A percentile compares a stretch with the other conserved stretches of the same genome.
These are phyloP conservation scores for Potorous gilbertii DNA, from an alignment of 2,797 vertebrate species.

Conservation along the genomic window DNA sequence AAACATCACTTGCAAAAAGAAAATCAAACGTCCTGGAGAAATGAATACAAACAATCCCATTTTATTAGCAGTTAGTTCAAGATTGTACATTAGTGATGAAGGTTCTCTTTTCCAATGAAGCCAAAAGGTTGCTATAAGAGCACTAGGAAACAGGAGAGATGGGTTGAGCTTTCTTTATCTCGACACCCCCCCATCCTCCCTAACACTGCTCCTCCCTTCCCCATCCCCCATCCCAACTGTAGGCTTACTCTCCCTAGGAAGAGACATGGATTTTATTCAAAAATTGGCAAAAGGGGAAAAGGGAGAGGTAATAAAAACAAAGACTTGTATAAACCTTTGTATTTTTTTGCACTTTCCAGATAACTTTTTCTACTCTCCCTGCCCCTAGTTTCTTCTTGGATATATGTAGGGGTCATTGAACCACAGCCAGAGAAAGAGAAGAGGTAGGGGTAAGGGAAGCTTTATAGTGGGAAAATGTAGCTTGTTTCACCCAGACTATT, in stretches of 20 bases:
- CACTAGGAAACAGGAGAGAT: conserved; percentile 62
- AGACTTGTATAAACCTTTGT: conserved; percentile 50
- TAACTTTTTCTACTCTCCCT: conserved; percentile 1
- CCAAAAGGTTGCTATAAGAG: conserved; percentile 74
- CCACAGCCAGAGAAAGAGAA: conserved; percentile 29
- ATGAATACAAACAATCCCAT: conserved; percentile 81
- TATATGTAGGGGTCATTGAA: background rate
- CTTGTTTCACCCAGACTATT: background rate
- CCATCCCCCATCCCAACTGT: conserved; percentile 34
- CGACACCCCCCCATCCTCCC: conserved; percentile 26
- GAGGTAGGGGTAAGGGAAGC: background rate
- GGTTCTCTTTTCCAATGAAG: conserved; percentile 68
- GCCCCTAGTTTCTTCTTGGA: background rate
- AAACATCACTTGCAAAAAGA: background rate
- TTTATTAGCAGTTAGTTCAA: conserved; percentile 87
- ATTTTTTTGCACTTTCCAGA: background rate
- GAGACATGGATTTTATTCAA: conserved; percentile 75
- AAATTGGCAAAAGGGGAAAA: conserved; percentile 75
- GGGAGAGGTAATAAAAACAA: conserved; percentile 68
- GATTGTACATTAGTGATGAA: conserved; percentile 77
- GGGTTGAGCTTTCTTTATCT: conserved; percentile 30
- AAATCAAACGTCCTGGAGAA: conserved; percentile 52
- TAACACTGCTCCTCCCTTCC: conserved; percentile 57
- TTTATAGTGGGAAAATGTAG: conserved; percentile 16
- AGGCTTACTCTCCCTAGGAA: conserved; percentile 55